Evolutionary conservation across 1,140 invertebrate genomes (phyloP), one percentile per base, ranked within the genome.

Genomic region (Rhopalosiphum maidis): DNA sequence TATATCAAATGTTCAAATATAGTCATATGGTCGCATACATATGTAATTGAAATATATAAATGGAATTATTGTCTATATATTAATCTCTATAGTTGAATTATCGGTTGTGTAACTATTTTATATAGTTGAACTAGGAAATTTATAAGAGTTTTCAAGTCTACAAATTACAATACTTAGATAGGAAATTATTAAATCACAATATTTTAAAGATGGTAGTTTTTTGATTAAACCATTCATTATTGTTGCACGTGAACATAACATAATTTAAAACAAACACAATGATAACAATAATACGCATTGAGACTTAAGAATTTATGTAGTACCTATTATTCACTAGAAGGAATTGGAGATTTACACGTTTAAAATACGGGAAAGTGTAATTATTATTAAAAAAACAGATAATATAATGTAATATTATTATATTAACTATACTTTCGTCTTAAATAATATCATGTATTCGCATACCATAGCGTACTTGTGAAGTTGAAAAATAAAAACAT

Each of bases 341-440:
- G 60, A 77, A 77, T 77, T 46, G 30, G n/a, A 35, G 15, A 77
- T n/a, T 77, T n/a, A 77, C 30, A 77, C 30, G 15, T 77, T 77
- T n/a, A n/a, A n/a, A 77, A 77, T n/a, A 77, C 15, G 30, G 30
- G 11, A 77, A 77, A 77, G 30, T 6, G 60, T 35, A 68, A 77
- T 77, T 68, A 68, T 68, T 77, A 77, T n/a, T 77, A n/a, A 77
- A 77, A 77, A 77, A n/a, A n/a, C n/a, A 77, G 60, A 60, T 77
- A n/a, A 77, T n/a, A 77, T n/a, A n/a, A 77, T 77, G 15, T n/a
- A n/a, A 77, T 77, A 77, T 77, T n/a, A 68, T 68, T n/a, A n/a
- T 6, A 68, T 68, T 68, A n/a, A 68, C 4, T 68, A 68, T 68
- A 68, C 60, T 68, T 68, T 68, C 5, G 30, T 68, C 15, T 68